Evolutionary conservation across 2,888 invertebrate species (phyloP).

Genomic region (Cosmopolites sordidus): DNA sequence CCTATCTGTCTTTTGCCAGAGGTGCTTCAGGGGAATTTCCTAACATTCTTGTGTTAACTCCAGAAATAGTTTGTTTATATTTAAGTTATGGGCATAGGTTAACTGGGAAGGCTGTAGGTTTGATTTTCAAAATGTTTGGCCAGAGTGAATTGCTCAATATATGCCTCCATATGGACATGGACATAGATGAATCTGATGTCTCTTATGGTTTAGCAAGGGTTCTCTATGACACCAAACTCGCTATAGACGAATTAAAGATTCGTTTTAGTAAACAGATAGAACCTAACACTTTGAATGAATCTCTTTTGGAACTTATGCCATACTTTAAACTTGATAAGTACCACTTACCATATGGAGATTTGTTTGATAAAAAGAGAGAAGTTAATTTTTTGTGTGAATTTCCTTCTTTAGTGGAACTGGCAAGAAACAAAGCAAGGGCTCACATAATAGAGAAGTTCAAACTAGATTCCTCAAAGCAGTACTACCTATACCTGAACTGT

Average conservation of each 20-base stretch:
- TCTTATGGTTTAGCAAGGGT: conserved; percentile 27
- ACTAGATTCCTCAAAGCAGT: conserved; percentile 28
- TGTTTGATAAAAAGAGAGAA: background rate
- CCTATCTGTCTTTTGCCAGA: conserved; percentile 27
- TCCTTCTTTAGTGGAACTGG: conserved; percentile 35
- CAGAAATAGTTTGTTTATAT: conserved; percentile 28
- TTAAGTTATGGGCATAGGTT: conserved; percentile 24
- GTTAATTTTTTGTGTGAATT: conserved; percentile 11
- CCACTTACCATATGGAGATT: background rate
- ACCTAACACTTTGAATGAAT: background rate
- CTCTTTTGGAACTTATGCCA: conserved; percentile 6
- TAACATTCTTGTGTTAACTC: conserved; percentile 22
- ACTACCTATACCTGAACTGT: conserved; percentile 29
- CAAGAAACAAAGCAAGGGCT: conserved; percentile 33
- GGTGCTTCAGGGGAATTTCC: conserved; percentile 15
- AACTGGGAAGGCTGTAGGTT: conserved; percentile 19
- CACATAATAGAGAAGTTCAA: conserved; percentile 27
- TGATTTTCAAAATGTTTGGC: conserved; percentile 26
- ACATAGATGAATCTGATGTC: conserved; percentile 15
- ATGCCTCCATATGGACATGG: conserved; percentile 30
- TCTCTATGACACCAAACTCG: conserved; percentile 26
- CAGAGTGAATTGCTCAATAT: conserved; percentile 29
- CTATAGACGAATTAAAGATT: conserved; percentile 13
- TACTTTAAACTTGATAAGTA: conserved; percentile 4
- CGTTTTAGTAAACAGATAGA: background rate